phyloP scores from a whole-genome alignment of 2,797 vertebrate species.

The Propithecus deckenii region DNA sequence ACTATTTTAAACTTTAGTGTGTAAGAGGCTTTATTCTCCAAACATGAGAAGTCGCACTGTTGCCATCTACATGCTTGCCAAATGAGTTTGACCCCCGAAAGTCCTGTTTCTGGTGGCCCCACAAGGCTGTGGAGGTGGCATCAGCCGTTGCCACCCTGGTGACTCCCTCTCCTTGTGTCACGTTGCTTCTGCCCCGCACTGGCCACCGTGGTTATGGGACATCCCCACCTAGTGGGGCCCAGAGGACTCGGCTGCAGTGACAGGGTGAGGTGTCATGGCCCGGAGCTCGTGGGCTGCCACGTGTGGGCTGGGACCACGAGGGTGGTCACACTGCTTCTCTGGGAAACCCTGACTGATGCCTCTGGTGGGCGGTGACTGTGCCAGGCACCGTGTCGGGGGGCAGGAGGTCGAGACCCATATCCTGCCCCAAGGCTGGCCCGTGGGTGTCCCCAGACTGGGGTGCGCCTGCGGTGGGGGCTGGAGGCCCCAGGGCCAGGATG shows the following conservation, averaged over 20 bases:
- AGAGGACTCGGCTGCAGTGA: fast-evolving
- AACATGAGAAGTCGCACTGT: neutral
- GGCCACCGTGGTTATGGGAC: neutral
- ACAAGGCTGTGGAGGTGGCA: no score
- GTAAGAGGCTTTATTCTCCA: neutral
- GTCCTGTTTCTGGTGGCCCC: fast-evolving
- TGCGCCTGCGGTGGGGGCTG: fast-evolving
- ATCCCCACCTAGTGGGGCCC: neutral
- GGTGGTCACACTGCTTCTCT: neutral
- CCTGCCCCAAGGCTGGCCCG: fast-evolving
- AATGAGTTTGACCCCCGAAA: neutral
- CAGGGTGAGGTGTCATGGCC: neutral
- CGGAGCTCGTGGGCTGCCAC: neutral
- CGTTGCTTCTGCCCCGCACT: neutral
- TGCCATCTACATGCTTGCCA: fast-evolving
- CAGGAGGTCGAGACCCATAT: no score
- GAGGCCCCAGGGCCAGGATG: no score
- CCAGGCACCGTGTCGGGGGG: fast-evolving
- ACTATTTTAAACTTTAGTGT: neutral
- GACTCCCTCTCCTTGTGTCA: neutral
- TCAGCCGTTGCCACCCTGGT: fast-evolving
- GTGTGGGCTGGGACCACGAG: neutral
- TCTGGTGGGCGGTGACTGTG: no score
- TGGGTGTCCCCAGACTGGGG: no score
- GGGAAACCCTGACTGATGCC: neutral